Evolutionary conservation across 2,113 vertebrate genomes (phyloP), one percentile per base, ranked within the genome.

Genomic region (Anguilla japonica): DNA sequence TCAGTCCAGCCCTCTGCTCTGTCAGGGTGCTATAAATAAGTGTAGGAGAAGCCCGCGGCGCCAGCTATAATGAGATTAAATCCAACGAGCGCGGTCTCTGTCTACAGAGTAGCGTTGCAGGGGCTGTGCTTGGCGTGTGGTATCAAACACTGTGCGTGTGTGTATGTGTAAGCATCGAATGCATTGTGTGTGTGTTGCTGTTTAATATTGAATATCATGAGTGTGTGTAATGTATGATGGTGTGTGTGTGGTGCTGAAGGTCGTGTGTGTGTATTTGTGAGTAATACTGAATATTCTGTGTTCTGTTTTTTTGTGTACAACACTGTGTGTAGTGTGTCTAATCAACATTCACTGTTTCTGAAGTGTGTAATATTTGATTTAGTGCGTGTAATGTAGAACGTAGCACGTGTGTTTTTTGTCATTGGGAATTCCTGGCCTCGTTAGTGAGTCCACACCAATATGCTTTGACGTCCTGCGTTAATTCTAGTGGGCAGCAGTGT

Each of bases 1-100:
- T 86, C 84, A 89, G 57, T 43, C 88, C 15, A 18, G 85, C 88
- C 88, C 87, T 89, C 86, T 34, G 89, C 91, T 87, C 87, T 87
- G 88, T 85, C 81, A 91, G 87, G 79, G 85, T 87, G 90, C 93
- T 95, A 96, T 95, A 96, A 95, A 95, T 95, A 95, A 93, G 87
- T 85, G 87, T 20, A 81, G 78, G 82, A 88, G 91, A 88, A 88
- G 92, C 94, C 92, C 86, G 75, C 60, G 91, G 94, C 93, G 91
- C 88, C 86, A 85, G 84, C 83, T 92, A 91, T 94, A 95, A 95
- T 95, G 92, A 93, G 93, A 95, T 95, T 95, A 94, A 92, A 95
- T 91, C 92, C 89, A 94, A 94, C 92, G 91, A 94, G 92, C 90
- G 87, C 92, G 89, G 79, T 91, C 91, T 93, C 88, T 88, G 88